Conservation (phyloP, 2,797 vertebrate species). For the Labroides dimidiatus region DNA sequence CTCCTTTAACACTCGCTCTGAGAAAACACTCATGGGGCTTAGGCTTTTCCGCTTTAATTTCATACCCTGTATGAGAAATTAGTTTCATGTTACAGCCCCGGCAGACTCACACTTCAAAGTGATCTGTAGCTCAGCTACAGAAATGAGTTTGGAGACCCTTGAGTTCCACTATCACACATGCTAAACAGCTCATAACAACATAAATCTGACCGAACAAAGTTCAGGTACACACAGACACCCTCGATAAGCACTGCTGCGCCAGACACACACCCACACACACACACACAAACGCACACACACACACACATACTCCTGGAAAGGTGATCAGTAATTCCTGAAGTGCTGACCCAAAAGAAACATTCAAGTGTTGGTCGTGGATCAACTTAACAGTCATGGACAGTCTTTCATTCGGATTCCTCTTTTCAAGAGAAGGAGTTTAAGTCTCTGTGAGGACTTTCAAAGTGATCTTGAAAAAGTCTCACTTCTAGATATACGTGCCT, state of each 20-base stretch:
- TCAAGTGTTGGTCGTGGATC: constrained; percentile 6
- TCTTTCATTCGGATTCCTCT: neutral
- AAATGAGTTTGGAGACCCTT: constrained; percentile 26
- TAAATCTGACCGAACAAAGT: constrained; percentile 45
- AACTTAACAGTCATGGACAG: neutral
- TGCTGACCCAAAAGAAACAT: neutral
- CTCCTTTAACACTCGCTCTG: constrained; percentile 33
- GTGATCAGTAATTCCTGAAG: constrained; percentile 20
- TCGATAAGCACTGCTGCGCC: neutral
- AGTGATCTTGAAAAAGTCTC: too few species aligned
- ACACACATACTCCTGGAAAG: constrained; percentile 22
- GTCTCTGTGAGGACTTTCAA: too few species aligned
- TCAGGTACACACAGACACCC: constrained; percentile 23
- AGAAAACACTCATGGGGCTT: constrained; percentile 25
- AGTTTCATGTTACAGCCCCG: constrained; percentile 40
- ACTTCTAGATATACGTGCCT: too few species aligned
- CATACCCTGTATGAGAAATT: constrained; percentile 58
- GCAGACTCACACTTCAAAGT: constrained; percentile 50
- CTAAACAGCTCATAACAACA: constrained; percentile 37
- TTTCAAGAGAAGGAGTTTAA: neutral
- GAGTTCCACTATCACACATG: too few species aligned
- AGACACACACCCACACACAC: too few species aligned
- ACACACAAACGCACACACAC: too few species aligned
- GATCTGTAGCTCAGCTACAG: constrained; percentile 30
- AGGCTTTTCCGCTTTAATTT: constrained; percentile 56